These are phyloP conservation scores for Neopelma chrysocephalum DNA, from an alignment of 2,797 vertebrate species.

Conservation along the genomic window DNA sequence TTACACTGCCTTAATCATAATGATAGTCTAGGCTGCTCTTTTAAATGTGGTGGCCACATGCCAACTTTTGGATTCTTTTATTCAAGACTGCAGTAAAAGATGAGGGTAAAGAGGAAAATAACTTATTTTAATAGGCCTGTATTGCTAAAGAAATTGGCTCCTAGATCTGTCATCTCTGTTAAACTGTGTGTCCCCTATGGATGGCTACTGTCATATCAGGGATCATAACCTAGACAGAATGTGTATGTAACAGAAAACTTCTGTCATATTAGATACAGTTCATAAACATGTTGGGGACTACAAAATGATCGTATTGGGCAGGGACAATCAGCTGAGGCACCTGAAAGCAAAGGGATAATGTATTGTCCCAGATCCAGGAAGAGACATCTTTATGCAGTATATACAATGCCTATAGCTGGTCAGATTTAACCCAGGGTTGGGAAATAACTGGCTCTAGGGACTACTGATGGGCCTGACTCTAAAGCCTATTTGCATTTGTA, in stretches of 20 bases:
- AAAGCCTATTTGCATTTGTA: not conserved
- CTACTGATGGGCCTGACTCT: not conserved
- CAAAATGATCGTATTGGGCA: not conserved
- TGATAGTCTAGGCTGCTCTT: not conserved
- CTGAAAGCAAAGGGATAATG: not conserved
- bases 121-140: not conserved
- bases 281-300: not conserved
- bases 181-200: fast-evolving
- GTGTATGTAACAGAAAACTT: not conserved
- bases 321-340: not conserved
- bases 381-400: not conserved
- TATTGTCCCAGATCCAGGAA: not conserved
- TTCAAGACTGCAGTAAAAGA: not conserved
- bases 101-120: not conserved
- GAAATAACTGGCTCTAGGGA: slow-evolving; percentile 8
- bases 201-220: not conserved
- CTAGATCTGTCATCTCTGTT: not conserved
- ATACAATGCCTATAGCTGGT: not conserved
- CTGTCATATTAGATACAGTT: not conserved
- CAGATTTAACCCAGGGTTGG: not conserved
- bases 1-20: not conserved
- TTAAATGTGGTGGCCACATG: not conserved
- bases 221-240: not conserved
- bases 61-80: not conserved
- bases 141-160: not conserved